Evolutionary conservation across 2,888 invertebrate genomes (phyloP).

Genomic region (Beris chalybata): DNA sequence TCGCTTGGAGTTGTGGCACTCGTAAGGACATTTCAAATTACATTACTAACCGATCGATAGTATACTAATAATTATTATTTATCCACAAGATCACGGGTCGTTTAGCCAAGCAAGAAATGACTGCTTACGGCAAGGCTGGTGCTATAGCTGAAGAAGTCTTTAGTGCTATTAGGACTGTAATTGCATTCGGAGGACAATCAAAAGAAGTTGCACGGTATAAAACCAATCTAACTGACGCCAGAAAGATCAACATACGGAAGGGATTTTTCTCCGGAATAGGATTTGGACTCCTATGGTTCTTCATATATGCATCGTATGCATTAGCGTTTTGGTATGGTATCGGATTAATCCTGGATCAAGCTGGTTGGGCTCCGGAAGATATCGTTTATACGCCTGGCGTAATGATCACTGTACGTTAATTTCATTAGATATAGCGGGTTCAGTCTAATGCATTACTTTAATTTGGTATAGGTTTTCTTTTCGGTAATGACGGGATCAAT

Average conservation of each 20-base stretch:
- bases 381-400: conserved; percentile 63
- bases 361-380: conserved; percentile 49
- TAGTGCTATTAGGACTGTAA: conserved; percentile 72
- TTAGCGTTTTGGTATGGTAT: conserved; percentile 86
- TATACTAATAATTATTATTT: background rate
- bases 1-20: conserved; percentile 67
- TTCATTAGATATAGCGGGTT: conserved; percentile 34
- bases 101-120: conserved; percentile 67
- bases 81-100: conserved; percentile 42
- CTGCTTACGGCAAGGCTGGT: conserved; percentile 75
- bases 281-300: conserved; percentile 73
- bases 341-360: conserved; percentile 64
- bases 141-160: conserved; percentile 77
- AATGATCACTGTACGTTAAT: conserved; percentile 68
- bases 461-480: conserved; percentile 48
- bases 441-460: conserved; percentile 1
- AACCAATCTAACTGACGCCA: conserved; percentile 62
- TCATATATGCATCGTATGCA: conserved; percentile 76
- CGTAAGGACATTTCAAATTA: conserved; percentile 53
- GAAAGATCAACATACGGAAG: conserved; percentile 70
- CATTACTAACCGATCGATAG: too few relatives aligned
- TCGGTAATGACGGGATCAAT: conserved; percentile 56
- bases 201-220: conserved; percentile 72
- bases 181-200: conserved; percentile 75
- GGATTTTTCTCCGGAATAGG: conserved; percentile 69